A percentile compares a stretch with the other conserved stretches of the same genome.
Conservation (phyloP, 1,140 invertebrate species). For the Thaumetopoea pityocampa region DNA sequence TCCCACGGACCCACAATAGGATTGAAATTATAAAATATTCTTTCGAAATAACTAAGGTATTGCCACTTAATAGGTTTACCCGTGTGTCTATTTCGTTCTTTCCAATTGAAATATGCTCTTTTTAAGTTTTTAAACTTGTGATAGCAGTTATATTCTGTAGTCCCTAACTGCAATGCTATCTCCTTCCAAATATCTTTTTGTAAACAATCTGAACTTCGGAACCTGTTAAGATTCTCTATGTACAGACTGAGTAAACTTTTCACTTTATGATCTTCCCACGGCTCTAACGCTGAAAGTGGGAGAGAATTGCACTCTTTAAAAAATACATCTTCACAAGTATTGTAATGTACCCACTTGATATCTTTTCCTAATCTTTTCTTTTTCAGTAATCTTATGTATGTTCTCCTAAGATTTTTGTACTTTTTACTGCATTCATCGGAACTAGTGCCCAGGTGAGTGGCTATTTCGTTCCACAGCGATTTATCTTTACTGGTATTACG, state of each 20-base stretch:
- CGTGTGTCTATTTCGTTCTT: constrained; percentile 42
- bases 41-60: constrained; percentile 61
- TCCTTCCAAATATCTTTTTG: constrained; percentile 65
- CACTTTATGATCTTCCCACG: constrained; percentile 59
- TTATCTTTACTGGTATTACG: constrained; percentile 40
- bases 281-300: constrained; percentile 40
- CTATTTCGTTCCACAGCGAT: constrained; percentile 51
- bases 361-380: constrained; percentile 58
- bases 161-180: constrained; percentile 48
- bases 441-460: constrained; percentile 38
- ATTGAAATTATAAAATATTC: constrained; percentile 61
- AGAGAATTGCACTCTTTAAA: constrained; percentile 53
- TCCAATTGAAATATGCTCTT: constrained; percentile 63
- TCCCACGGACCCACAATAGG: constrained; percentile 51
- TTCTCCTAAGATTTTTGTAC: constrained; percentile 52
- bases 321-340: constrained; percentile 56
- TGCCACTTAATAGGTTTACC: constrained; percentile 59
- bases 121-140: constrained; percentile 68
- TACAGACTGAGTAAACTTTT: constrained; percentile 48
- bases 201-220: constrained; percentile 38
- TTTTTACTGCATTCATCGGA: constrained; percentile 57
- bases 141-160: constrained; percentile 63
- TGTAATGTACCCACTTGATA: constrained; percentile 62
- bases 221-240: constrained; percentile 56
- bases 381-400: constrained; percentile 55